These are phyloP conservation scores for Gallinago nigripennis DNA, from an alignment of 2,797 vertebrate genomes.

Conservation along the genomic window DNA sequence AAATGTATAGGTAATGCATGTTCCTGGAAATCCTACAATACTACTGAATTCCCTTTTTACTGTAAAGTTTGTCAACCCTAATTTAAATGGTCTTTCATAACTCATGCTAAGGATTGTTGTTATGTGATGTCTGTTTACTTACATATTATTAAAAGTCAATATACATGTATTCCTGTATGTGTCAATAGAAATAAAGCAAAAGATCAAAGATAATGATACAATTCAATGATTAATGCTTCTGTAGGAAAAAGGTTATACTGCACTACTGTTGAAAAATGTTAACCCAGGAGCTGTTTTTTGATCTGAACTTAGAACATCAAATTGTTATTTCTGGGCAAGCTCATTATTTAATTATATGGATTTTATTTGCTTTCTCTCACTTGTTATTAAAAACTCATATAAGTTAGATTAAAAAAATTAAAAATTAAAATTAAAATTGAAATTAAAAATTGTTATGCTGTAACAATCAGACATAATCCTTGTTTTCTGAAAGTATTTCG, in stretches of 20 bases:
- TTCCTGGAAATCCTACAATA: background rate
- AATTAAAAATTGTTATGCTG: background rate
- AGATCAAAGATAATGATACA: background rate
- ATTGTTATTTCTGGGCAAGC: background rate
- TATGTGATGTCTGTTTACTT: background rate
- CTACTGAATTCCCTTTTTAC: background rate
- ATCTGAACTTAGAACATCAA: background rate
- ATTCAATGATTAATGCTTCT: background rate
- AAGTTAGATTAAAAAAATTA: too few relatives aligned
- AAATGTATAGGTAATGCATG: background rate
- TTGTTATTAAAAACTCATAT: background rate
- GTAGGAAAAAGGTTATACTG: background rate
- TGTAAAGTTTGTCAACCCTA: background rate
- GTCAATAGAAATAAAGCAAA: background rate
- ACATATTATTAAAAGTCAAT: background rate
- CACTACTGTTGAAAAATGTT: background rate
- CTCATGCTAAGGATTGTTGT: background rate
- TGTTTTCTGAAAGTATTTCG: background rate
- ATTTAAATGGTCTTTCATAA: background rate
- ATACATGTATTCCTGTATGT: background rate
- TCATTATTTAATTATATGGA: background rate
- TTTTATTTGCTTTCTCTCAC: background rate
- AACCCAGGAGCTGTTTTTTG: fast-evolving
- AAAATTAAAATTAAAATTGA: too few relatives aligned
- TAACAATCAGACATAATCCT: background rate